Conservation (phyloP, 2,888 invertebrate genomes). For the Seira sanloemensis region DNA sequence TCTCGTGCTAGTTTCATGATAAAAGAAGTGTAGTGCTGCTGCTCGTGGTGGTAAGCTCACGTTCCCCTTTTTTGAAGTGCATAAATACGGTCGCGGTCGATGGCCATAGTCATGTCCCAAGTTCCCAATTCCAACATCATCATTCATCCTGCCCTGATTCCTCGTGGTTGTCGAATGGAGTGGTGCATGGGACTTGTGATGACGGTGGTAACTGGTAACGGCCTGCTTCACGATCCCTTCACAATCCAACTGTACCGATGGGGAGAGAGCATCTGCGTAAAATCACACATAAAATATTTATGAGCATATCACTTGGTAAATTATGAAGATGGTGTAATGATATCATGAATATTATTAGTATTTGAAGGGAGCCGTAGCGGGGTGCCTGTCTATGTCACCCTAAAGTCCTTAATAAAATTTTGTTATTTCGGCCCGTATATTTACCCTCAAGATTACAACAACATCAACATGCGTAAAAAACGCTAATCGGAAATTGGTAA, state of each 20-base stretch:
- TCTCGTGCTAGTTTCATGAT: background rate
- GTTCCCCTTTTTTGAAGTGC: constrained; percentile 14
- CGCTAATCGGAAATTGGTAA: background rate
- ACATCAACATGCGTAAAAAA: background rate
- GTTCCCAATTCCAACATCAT: constrained; percentile 37
- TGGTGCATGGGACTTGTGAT: background rate
- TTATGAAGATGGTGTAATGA: constrained; percentile 35
- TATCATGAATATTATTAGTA: constrained; percentile 4
- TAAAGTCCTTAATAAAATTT: background rate
- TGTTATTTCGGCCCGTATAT: background rate
- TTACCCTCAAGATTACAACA: background rate
- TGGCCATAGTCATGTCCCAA: constrained; percentile 17
- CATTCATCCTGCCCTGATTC: constrained; percentile 30
- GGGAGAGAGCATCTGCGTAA: constrained; percentile 48
- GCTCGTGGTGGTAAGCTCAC: constrained; percentile 4
- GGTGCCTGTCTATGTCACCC: background rate
- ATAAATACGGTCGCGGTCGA: constrained; percentile 6
- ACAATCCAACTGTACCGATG: background rate
- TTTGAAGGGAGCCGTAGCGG: background rate
- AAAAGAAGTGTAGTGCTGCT: background rate
- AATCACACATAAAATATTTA: constrained; percentile 65
- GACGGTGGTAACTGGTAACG: constrained; percentile 3
- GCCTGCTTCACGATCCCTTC: background rate
- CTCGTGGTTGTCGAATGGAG: constrained; percentile 17
- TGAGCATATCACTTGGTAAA: constrained; percentile 42